Base-by-base conservation (phyloP, 2,888 invertebrate species). In the Calameuta pallipes region DNA sequence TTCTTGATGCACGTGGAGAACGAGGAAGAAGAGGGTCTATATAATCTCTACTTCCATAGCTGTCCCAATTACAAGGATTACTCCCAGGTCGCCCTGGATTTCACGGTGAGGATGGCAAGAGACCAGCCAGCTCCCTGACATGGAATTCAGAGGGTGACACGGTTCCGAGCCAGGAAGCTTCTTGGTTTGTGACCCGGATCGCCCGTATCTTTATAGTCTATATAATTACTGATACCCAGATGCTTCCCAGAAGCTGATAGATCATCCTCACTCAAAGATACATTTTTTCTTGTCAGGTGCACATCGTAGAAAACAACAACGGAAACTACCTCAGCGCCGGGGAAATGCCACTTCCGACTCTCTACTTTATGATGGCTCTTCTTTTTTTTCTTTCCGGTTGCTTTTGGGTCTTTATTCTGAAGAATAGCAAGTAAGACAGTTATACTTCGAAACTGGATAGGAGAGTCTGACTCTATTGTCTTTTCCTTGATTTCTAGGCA, bases 21-120 rank as follows among this genome's bases (percentile, higher is more conserved):
- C 4, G 93, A 94, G 71, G 93, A 94, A 70, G 97, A 98, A 86
- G 97, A 98, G 91, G 99, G 99, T 0, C 93, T 98, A 4, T 99
- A 99, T 92, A 98, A 97, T 92, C 93, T 99, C 75, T 98, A 97
- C 90, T 98, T 98, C 91, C 98, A 99, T 92, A 98, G 97, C 89
- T 99, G 99, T 91, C 96, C 96, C 35, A 95, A 95, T 86, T 95
- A 95, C 80, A 92, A 93, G 15, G 86, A 90, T 75, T 89, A 92
- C 3, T 88, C 90, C 1, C 91, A 92, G 35, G 93, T 94, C 0
- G 88, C 93, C 36, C 92, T 96, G 71, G 95, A 96, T 85, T 95
- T 97, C 86, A 93, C 95, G 89, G 96, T 97, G 92, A 94, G 94
- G 30, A 73, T 41, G 41, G 15, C 41, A 41, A 41, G 15, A 41